phyloP scores from a whole-genome alignment of 2,888 invertebrate species.

The Caenorhabditis sinica region DNA sequence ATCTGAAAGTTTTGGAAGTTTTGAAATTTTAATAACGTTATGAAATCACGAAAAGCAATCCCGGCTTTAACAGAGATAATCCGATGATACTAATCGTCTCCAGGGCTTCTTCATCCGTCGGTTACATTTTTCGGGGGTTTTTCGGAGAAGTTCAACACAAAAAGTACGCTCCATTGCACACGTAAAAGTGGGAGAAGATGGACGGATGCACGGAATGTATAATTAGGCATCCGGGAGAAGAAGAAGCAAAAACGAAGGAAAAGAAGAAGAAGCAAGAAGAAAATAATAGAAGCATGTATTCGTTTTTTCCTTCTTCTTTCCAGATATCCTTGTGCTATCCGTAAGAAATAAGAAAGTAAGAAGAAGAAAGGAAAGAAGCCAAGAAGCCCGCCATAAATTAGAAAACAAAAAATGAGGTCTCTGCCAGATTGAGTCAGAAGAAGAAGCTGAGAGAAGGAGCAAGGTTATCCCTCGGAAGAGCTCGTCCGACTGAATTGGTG shows the following conservation, averaged over 20 bases:
- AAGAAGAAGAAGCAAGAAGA: constrained; percentile 28
- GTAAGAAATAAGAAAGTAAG: constrained; percentile 5
- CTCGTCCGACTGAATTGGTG: constrained; percentile 49
- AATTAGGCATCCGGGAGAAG: constrained; percentile 56
- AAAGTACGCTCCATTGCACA: constrained; percentile 49
- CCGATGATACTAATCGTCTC: constrained; percentile 14
- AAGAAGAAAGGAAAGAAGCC: constrained; percentile 27
- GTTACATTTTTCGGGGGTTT: background rate
- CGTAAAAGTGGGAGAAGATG: constrained; percentile 32
- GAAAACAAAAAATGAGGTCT: constrained; percentile 47
- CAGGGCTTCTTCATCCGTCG: constrained; percentile 11
- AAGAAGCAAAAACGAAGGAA: constrained; percentile 20
- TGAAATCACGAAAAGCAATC: constrained; percentile 11
- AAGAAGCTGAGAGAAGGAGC: constrained; percentile 13
- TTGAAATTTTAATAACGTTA: constrained; percentile 11
- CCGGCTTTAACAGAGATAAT: constrained; percentile 13
- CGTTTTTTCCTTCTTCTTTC: constrained; percentile 30
- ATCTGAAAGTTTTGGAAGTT: constrained; percentile 22
- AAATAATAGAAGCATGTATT: constrained; percentile 53
- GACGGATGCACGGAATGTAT: constrained; percentile 57
- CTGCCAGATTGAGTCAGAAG: constrained; percentile 47
- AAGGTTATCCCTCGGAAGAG: constrained; percentile 53
- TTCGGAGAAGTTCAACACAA: constrained; percentile 43
- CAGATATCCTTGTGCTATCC: constrained; percentile 27
- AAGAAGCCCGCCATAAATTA: constrained; percentile 57